A percentile compares a stretch with the other conserved stretches of the same genome.
Conservation (phyloP, 2,797 vertebrate species). For the Spinibarbus caldwelli region DNA sequence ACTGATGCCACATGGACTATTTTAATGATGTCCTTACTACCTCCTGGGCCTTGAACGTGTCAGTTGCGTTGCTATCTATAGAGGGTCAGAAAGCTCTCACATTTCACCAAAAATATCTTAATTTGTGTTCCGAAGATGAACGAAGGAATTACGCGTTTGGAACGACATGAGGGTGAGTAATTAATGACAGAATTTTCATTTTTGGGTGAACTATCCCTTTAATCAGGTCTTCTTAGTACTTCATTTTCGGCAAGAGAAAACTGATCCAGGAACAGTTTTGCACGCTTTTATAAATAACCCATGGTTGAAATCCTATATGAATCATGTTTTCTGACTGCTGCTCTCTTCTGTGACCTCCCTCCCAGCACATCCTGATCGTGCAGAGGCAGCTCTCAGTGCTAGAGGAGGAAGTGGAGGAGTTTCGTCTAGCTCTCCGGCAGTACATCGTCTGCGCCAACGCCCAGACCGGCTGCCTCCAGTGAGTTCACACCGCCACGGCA, state of each 20-base stretch:
- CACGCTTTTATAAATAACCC: slow-evolving; percentile 2
- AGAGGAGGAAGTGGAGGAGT: slow-evolving; percentile 87
- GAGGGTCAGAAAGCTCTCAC: not conserved
- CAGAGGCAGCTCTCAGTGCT: slow-evolving; percentile 89
- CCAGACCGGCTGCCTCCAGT: slow-evolving; percentile 90
- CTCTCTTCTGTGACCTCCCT: slow-evolving; percentile 10
- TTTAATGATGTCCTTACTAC: not conserved
- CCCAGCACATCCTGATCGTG: slow-evolving; percentile 90
- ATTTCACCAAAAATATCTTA: not conserved
- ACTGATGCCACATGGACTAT: not conserved
- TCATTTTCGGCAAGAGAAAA: slow-evolving; percentile 25
- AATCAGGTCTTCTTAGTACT: too few species aligned
- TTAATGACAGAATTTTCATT: too few species aligned
- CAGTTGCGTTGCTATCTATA: not conserved
- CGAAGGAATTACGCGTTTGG: not conserved
- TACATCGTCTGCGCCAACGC: slow-evolving; percentile 84
- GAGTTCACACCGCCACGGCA: slow-evolving; percentile 68
- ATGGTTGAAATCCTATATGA: not conserved
- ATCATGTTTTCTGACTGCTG: not conserved
- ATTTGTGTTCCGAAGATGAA: not conserved
- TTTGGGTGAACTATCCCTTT: too few species aligned
- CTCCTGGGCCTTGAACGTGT: not conserved
- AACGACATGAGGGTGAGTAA: not conserved
- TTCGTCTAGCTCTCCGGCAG: slow-evolving; percentile 86
- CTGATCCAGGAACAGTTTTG: slow-evolving; percentile 3